Evolutionary conservation across 2,888 invertebrate species (phyloP), one percentile per base, ranked within the genome.

Genomic region (Embidobia sp.): DNA sequence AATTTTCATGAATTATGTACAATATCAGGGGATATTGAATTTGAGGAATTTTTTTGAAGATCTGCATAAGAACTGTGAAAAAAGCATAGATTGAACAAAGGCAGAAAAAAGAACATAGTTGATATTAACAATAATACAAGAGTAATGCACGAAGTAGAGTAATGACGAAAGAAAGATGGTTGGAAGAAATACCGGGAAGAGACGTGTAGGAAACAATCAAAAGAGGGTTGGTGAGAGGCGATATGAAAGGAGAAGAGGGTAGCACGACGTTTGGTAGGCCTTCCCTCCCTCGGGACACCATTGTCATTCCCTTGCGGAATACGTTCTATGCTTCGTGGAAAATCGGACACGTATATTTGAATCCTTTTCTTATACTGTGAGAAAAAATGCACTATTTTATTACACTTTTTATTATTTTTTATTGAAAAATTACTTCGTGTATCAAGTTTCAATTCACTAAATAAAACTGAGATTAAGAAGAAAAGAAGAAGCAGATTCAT

Each of bases 61-160:
- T 89, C 90, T 90, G 90, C 91, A 90, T 90, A 91, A 90, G 91
- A 91, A 91, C 91, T 90, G 90, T 90, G 75, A 63, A 76, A 75
- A 64, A 69, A 53, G n/a, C 53, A 67, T 27, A 55, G 64, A 63
- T 64, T 63, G 70, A 53, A 80, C 27, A 74, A 79, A 76, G 70
- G 46, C 51, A 63, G 73, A 77, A 67, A 75, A 70, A 77, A 64
- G 63, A 67, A 73, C 55, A 79, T 72, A 77, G 79, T 72, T 72
- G 80, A 77, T 29, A 67, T 64, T 37, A 57, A 55, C 29, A 69
- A 80, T 79, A 75, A 46, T 69, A 74, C 55, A 67, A 69, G 74
- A 35, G 55, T 66, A 57, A 44, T 51, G 61, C 40, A 61, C 26
- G 70, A 67, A 64, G 67, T 51, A 70, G 66, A 69, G 67, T 69